Percentiles rank a stretch among this genome's conserved stretches.
Evolutionary conservation across 2,888 invertebrate genomes (phyloP).

Genomic region (Meiosimyza platycephala): DNA sequence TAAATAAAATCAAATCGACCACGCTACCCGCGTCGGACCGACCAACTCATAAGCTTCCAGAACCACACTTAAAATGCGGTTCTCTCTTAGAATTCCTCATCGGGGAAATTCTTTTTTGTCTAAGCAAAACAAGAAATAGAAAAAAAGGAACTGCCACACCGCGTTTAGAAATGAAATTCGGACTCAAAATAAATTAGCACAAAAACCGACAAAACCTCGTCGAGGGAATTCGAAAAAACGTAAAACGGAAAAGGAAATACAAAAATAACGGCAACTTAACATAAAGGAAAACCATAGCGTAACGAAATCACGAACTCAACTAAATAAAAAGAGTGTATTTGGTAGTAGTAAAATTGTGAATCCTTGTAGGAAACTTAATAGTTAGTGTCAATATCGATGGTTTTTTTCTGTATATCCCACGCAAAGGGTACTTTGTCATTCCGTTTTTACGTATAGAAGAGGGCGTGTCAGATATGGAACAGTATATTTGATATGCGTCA

Average conservation of each 20-base stretch:
- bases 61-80: constrained; percentile 39
- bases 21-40: too few relatives aligned
- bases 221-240: constrained; percentile 2
- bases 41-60: constrained; percentile 14
- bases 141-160: constrained; percentile 48
- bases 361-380: too few relatives aligned
- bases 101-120: constrained; percentile 52
- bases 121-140: constrained; percentile 35
- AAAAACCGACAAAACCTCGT: constrained; percentile 24
- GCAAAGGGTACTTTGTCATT: too few relatives aligned
- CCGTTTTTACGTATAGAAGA: too few relatives aligned
- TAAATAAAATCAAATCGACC: too few relatives aligned
- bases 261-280: background rate
- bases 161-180: background rate
- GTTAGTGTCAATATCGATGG: too few relatives aligned
- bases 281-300: too few relatives aligned
- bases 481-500: too few relatives aligned
- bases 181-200: constrained; percentile 17
- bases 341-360: background rate
- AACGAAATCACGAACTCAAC: constrained; percentile 40
- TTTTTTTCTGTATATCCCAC: too few relatives aligned
- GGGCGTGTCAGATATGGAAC: too few relatives aligned
- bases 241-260: constrained; percentile 1
- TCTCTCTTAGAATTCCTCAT: constrained; percentile 47
- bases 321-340: constrained; percentile 46